Evolutionary conservation across 2,888 invertebrate genomes (phyloP).

Genomic region (Lochmaea crataegi): DNA sequence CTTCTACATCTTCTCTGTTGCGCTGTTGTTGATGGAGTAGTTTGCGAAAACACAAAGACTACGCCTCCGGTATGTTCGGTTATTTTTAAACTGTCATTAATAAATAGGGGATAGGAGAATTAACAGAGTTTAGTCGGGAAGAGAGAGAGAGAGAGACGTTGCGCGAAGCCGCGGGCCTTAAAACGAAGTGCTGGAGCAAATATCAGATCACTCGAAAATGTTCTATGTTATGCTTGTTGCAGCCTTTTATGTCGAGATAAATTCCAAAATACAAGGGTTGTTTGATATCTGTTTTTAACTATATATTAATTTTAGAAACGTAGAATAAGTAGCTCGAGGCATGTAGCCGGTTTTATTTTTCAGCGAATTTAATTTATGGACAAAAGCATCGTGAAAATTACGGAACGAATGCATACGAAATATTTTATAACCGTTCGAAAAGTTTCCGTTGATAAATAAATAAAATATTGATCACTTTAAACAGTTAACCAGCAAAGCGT

Average conservation of each 20-base stretch:
- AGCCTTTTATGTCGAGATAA: slow-evolving; percentile 33
- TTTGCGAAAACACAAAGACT: slow-evolving; percentile 62
- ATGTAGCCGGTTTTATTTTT: not conserved
- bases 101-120: slow-evolving; percentile 62
- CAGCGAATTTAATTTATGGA: not conserved
- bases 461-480: no score
- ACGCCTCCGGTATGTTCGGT: slow-evolving; percentile 59
- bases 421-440: no score
- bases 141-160: slow-evolving; percentile 13
- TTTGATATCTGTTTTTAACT: slow-evolving; percentile 27
- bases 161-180: slow-evolving; percentile 1
- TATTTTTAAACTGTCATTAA: slow-evolving; percentile 65
- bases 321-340: not conserved
- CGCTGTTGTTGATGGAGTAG: slow-evolving; percentile 52
- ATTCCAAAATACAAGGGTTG: slow-evolving; percentile 20
- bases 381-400: not conserved
- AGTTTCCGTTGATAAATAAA: no score
- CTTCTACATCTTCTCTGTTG: slow-evolving; percentile 25
- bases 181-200: slow-evolving; percentile 21
- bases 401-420: no score
- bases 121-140: not conserved
- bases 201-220: slow-evolving; percentile 32
- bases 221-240: slow-evolving; percentile 18
- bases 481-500: no score
- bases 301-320: slow-evolving; percentile 17